Evolutionary conservation across 2,888 invertebrate genomes (phyloP), one percentile per base, ranked within the genome.

Genomic region (Sylvicola fuscatus): DNA sequence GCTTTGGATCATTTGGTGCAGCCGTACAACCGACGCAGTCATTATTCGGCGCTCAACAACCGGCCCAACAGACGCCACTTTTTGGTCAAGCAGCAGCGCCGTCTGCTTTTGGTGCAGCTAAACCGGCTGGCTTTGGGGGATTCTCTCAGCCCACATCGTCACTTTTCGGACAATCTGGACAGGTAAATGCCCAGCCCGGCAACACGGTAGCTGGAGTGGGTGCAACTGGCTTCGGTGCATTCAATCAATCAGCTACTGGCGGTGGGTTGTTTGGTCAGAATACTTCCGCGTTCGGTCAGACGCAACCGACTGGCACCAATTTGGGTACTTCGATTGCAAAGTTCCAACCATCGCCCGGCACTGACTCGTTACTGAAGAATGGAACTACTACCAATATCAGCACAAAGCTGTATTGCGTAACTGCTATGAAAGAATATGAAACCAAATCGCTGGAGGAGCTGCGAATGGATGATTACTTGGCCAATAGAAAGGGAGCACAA

Each of bases 351-450:
- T 75, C 83, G 0, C 72, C 78, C 17, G 89, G 90, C 2, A 81
- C 79, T 0, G 98, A 98, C 50, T 82, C 89, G 0, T 76, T 93
- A 61, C 71, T 87, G 49, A 93, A 93, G 58, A 77, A 78, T 43
- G 89, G 90, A 0, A 68, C 73, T 3, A 72, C 81, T 3, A 78
- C 76, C 50, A 83, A 69, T 42, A 89, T 98, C 43, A 84, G 73
- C 47, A 97, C 93, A 0, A 78, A 87, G 46, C 90, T 93, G 53
- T 86, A 93, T 52, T 95, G 95, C 55, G 95, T 98, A 40, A 92
- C 92, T 1, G 89, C 89, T 39, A 98, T 98, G 98, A 92, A 93
- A 62, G 93, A 97, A 52, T 99, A 97, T 53, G 95, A 97, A 50
- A 59, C 55, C 34, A 98, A 97, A 56, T 89, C 89, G 0, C 58